phyloP scores from a whole-genome alignment of 2,797 vertebrate genomes.

The Merluccius polli region DNA sequence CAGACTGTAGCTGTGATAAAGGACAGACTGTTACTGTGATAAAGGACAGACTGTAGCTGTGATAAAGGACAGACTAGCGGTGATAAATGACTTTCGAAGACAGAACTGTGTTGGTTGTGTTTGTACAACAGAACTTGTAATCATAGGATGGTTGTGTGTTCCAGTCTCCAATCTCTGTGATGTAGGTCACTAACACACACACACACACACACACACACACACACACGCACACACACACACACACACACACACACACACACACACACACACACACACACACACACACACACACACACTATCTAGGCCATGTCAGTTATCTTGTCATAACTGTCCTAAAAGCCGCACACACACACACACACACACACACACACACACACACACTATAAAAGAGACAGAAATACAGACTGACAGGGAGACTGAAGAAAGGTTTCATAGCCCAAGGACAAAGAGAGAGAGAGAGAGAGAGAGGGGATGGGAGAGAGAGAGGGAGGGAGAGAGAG shows the following conservation, averaged over 20 bases:
- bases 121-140: neutral
- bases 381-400: neutral
- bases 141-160: constrained; percentile 1
- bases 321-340: neutral
- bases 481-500: neutral
- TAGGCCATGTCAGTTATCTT: neutral
- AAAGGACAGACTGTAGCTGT: neutral
- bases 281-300: neutral
- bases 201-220: neutral
- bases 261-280: neutral
- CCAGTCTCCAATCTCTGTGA: neutral
- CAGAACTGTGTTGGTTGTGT: neutral
- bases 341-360: neutral
- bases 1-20: neutral
- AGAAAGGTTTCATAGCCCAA: constrained; percentile 1
- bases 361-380: neutral
- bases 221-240: too few relatives aligned
- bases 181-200: neutral
- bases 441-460: constrained; percentile 3
- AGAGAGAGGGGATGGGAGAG: neutral
- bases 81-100: too few relatives aligned
- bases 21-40: neutral
- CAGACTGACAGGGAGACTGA: neutral
- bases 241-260: neutral
- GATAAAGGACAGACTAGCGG: neutral